Conservation (phyloP, 1,140 invertebrate species). For the Drosophila melanica region DNA sequence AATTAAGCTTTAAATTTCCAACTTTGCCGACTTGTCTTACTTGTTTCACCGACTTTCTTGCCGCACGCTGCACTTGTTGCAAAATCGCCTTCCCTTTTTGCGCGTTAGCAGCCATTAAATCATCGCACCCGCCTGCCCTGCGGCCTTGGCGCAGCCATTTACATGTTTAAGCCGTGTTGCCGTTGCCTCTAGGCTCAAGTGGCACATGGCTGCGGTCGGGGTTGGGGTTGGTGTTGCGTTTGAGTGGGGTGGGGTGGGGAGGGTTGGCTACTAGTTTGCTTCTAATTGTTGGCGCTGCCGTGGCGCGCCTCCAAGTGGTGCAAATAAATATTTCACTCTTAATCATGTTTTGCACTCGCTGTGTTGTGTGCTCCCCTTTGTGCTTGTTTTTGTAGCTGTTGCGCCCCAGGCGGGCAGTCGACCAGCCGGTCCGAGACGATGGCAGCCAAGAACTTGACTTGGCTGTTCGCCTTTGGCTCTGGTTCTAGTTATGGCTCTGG, state of each 20-base stretch:
- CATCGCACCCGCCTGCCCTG: conserved; percentile 45
- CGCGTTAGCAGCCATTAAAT: conserved; percentile 68
- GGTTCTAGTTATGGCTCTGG: conserved; percentile 13
- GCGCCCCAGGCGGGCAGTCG: conserved; percentile 35
- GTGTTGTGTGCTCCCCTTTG: conserved; percentile 60
- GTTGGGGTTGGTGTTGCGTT: neutral
- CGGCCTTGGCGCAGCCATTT: conserved; percentile 59
- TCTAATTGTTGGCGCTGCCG: conserved; percentile 73
- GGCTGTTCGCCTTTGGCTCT: conserved; percentile 9
- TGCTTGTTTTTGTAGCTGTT: conserved; percentile 31
- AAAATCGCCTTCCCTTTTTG: conserved; percentile 27
- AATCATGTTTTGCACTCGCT: conserved; percentile 72
- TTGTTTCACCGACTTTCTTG: neutral
- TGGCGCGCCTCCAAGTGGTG: conserved; percentile 74
- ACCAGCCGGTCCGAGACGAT: conserved; percentile 29
- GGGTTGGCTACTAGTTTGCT: conserved; percentile 49
- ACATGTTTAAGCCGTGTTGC: conserved; percentile 75
- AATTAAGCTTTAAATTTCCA: conserved; percentile 45
- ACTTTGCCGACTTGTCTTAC: neutral
- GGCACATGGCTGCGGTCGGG: neutral
- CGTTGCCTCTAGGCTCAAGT: conserved; percentile 25
- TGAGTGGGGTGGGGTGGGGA: neutral
- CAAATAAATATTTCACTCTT: conserved; percentile 81
- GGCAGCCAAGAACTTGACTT: conserved; percentile 31
- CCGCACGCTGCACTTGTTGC: conserved; percentile 48